These are phyloP conservation scores for Sarotherodon lohbergeri DNA, from an alignment of 2,113 vertebrate species.

Conservation along the genomic window DNA sequence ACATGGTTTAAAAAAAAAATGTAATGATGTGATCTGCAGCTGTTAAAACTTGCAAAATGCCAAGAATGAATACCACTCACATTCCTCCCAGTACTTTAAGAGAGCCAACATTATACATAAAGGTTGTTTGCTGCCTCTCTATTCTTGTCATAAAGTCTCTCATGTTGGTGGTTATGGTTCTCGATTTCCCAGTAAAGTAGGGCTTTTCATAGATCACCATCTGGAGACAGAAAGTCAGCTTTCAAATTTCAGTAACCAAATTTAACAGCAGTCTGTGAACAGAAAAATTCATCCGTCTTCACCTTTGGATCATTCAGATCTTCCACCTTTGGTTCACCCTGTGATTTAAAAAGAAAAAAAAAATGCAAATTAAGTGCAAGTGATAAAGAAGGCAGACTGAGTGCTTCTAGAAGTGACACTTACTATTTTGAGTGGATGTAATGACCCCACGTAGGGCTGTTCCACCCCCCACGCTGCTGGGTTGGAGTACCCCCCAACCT, in stretches of 20 bases:
- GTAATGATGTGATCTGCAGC: neutral
- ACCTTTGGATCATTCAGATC: conserved; percentile 83
- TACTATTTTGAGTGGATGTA: conserved; percentile 89
- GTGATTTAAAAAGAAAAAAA: conserved; percentile 1
- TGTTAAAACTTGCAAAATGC: neutral
- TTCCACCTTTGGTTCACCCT: conserved; percentile 89
- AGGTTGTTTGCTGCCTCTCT: conserved; percentile 52
- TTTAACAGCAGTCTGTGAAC: neutral
- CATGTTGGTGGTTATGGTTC: conserved; percentile 77
- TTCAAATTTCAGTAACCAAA: neutral
- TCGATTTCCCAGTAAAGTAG: conserved; percentile 80
- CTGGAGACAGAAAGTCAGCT: conserved; percentile 51
- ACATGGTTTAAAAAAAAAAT: neutral
- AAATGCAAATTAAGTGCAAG: neutral
- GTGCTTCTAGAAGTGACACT: conserved; percentile 14
- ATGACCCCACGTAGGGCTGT: conserved; percentile 78
- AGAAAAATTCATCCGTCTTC: neutral
- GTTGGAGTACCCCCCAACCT: conserved; percentile 84
- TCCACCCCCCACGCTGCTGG: conserved; percentile 84
- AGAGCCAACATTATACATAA: conserved; percentile 78
- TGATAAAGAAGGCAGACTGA: neutral
- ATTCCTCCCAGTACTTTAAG: conserved; percentile 84
- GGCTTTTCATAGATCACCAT: conserved; percentile 80
- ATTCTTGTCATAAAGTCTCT: conserved; percentile 75
- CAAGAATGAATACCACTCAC: conserved; percentile 69